phyloP scores from a whole-genome alignment of 2,797 vertebrate species.

The Schizothorax lantsangensis region DNA sequence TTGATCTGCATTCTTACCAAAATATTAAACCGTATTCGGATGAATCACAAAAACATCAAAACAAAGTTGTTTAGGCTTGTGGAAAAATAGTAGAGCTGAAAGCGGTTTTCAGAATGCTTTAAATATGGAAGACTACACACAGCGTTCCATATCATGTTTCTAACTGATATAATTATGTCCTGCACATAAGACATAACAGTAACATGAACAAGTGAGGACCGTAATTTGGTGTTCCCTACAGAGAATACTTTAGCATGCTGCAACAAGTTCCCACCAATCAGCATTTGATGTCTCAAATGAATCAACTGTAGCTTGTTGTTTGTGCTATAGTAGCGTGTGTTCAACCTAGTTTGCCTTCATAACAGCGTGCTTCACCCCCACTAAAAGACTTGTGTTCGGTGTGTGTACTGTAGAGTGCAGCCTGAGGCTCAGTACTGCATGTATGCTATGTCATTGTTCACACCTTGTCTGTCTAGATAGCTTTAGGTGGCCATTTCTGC shows the following conservation, averaged over 20 bases:
- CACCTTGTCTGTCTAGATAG: conserved; percentile 39
- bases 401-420: conserved; percentile 32
- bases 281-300: conserved; percentile 2
- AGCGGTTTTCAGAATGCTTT: not conserved
- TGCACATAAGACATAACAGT: not conserved
- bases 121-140: conserved; percentile 11
- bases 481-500: conserved; percentile 33
- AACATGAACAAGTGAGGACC: conserved; percentile 29
- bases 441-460: conserved; percentile 24
- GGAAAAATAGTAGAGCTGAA: conserved; percentile 9
- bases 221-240: conserved; percentile 31
- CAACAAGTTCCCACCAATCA: conserved; percentile 44
- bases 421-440: conserved; percentile 34
- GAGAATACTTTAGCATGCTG: conserved; percentile 45
- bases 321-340: conserved; percentile 10
- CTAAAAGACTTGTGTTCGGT: conserved; percentile 17
- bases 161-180: conserved; percentile 21
- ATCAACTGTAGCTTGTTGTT: conserved; percentile 2
- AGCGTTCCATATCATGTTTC: not conserved
- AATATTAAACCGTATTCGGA: conserved; percentile 14
- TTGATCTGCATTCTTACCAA: conserved; percentile 4
- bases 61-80: not conserved
- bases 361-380: not conserved
- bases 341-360: conserved; percentile 21
- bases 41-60: conserved; percentile 3